Evolutionary conservation across 2,888 invertebrate genomes (phyloP).

Genomic region (Lumbricus terrestris): DNA sequence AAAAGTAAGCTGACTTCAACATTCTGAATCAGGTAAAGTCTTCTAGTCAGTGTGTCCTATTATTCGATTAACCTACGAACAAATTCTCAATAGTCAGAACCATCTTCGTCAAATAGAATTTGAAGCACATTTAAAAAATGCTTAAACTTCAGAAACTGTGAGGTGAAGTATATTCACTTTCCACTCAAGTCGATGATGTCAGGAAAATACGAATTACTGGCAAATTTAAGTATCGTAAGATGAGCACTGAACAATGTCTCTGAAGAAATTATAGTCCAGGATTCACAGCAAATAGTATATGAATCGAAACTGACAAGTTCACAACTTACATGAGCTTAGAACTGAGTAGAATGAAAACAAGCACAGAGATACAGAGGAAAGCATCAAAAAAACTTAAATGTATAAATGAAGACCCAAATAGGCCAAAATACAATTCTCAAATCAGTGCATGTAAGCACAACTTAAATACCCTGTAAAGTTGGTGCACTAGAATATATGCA

Average conservation of each 20-base stretch:
- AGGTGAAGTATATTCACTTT: background rate
- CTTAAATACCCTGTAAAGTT: background rate
- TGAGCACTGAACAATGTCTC: background rate
- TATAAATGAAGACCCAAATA: conserved; percentile 13
- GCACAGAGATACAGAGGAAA: background rate
- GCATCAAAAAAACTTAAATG: background rate
- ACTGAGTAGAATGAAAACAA: background rate
- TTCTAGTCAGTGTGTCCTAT: background rate
- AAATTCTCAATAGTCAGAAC: background rate
- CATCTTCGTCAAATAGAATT: background rate
- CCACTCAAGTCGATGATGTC: background rate
- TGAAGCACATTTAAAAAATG: background rate
- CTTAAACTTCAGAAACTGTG: background rate
- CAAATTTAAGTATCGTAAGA: background rate
- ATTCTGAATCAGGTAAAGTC: background rate
- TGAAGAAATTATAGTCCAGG: background rate
- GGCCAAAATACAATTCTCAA: background rate
- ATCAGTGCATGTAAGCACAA: background rate
- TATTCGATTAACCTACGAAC: background rate
- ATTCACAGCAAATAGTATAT: background rate
- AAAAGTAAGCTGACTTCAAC: background rate
- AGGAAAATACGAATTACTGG: background rate
- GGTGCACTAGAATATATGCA: no score
- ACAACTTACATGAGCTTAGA: background rate
- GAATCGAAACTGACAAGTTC: background rate